A percentile compares a stretch with the other conserved stretches of the same genome.
Conservation (phyloP, 2,797 vertebrate species). For the Melanogrammus aeglefinus region DNA sequence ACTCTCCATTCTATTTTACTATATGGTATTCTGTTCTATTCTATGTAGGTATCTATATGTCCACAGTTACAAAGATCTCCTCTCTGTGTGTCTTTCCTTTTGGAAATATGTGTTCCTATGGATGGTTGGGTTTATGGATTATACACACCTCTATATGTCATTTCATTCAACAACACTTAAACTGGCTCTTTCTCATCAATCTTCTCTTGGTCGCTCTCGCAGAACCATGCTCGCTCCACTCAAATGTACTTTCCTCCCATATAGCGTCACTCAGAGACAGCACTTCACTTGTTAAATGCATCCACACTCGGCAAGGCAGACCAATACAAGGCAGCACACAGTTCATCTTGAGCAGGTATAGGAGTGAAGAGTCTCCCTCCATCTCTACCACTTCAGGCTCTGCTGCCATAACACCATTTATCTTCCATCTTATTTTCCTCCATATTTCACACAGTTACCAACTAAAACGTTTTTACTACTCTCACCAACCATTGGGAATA, state of each 20-base stretch:
- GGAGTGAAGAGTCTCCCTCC: neutral
- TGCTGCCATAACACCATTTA: neutral
- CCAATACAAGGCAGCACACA: neutral
- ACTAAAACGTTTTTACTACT: neutral
- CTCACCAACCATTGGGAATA: neutral
- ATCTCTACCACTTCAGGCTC: neutral
- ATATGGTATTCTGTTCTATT: neutral
- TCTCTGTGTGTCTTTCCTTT: neutral
- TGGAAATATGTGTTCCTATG: neutral
- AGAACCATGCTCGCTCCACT: neutral
- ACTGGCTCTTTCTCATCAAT: neutral
- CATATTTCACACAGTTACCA: neutral
- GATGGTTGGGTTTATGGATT: neutral
- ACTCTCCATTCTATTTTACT: neutral
- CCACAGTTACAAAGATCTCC: neutral
- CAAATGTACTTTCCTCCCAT: neutral
- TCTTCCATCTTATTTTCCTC: neutral
- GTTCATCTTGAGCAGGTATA: neutral
- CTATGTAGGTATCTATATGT: neutral
- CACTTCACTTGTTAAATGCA: neutral
- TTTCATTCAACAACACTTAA: neutral
- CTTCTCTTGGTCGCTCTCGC: neutral
- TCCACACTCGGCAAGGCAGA: neutral
- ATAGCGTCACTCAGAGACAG: neutral
- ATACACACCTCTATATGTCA: neutral